phyloP scores from a whole-genome alignment of 2,888 invertebrate species.

The Conops quadrifasciatus region DNA sequence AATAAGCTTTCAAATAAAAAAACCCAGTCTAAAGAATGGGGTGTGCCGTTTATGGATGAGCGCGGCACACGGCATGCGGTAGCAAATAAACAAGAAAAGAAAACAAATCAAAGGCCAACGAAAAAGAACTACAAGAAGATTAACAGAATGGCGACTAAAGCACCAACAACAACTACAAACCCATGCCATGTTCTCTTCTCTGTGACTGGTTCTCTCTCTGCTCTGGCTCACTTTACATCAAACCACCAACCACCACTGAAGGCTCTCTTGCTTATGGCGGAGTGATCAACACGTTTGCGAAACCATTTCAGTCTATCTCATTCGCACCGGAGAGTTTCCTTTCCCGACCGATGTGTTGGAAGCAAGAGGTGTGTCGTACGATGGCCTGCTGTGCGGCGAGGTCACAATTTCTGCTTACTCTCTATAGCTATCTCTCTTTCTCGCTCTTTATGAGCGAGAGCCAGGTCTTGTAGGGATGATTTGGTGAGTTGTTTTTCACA shows the following conservation, averaged over 20 bases:
- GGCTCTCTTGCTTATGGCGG: no score
- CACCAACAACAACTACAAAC: slow-evolving; percentile 21
- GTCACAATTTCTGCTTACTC: no score
- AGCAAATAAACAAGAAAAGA: slow-evolving; percentile 11
- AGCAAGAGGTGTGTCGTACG: slow-evolving; percentile 26
- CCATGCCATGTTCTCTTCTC: neutral
- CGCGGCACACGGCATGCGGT: no score
- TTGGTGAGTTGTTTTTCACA: no score
- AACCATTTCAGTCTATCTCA: neutral
- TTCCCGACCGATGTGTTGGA: neutral
- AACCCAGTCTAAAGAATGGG: no score
- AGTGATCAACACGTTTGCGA: no score
- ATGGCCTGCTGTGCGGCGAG: neutral
- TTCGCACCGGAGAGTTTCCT: slow-evolving; percentile 8
- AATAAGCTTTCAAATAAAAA: no score
- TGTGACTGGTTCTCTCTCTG: no score
- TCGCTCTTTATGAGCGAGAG: neutral
- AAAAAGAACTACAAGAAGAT: neutral
- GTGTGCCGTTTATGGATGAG: no score
- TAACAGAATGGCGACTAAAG: slow-evolving; percentile 34
- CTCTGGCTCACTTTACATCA: no score
- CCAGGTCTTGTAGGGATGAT: no score
- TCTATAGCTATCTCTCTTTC: slow-evolving; percentile 3
- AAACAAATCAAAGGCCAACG: neutral
- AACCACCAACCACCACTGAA: no score